These are phyloP conservation scores for Oreonectes daqikongensis DNA, from an alignment of 2,797 vertebrate genomes.

Conservation along the genomic window DNA sequence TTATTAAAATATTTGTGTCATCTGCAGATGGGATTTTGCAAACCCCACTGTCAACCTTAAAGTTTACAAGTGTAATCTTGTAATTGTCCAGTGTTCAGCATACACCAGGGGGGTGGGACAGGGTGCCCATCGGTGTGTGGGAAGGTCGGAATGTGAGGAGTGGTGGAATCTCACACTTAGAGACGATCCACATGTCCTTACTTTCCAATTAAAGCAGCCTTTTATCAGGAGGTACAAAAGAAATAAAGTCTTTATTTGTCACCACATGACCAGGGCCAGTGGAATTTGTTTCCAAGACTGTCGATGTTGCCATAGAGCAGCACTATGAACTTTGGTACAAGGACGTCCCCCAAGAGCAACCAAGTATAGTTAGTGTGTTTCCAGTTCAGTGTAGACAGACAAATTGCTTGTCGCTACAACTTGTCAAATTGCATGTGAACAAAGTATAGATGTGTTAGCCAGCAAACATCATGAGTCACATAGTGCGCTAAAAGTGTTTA, in stretches of 20 bases:
- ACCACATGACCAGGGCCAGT: background rate
- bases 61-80: no score
- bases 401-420: background rate
- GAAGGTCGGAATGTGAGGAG: slow-evolving; percentile 27
- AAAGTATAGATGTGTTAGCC: background rate
- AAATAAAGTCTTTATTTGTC: background rate
- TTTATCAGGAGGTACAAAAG: slow-evolving; percentile 5
- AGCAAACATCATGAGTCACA: background rate
- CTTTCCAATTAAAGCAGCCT: slow-evolving; percentile 21
- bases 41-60: no score
- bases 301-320: background rate
- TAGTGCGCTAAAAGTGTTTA: background rate
- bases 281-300: background rate
- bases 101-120: no score
- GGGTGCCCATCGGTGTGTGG: background rate
- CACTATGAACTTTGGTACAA: background rate
- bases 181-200: slow-evolving; percentile 33
- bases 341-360: background rate
- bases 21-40: no score
- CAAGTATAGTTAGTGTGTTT: background rate
- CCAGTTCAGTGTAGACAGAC: background rate
- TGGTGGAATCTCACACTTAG: slow-evolving; percentile 26
- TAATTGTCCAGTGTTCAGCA: no score
- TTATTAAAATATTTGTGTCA: no score
- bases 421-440: background rate